phyloP scores from a whole-genome alignment of 1,140 invertebrate species.

The Brachionus calyciflorus region DNA sequence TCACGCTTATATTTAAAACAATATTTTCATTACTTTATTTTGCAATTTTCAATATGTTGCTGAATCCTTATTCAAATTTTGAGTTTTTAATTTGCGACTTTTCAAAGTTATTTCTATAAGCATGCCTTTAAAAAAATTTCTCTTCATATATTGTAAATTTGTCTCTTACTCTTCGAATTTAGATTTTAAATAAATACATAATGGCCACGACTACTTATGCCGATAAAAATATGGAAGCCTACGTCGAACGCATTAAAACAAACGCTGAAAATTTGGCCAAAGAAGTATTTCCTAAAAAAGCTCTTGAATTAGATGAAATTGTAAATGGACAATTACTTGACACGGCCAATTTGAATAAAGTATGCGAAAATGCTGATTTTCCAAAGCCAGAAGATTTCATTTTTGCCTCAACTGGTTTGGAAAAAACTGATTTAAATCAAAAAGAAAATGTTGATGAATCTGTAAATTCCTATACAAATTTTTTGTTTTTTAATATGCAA shows the following conservation, averaged over 20 bases:
- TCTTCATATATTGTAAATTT: no score
- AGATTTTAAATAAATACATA: not conserved
- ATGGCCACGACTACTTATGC: slow-evolving; percentile 10
- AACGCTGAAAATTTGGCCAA: slow-evolving; percentile 76
- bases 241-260: slow-evolving; percentile 21
- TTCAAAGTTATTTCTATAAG: not conserved
- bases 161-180: no score
- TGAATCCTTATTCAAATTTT: no score
- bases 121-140: not conserved
- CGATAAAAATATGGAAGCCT: slow-evolving; percentile 45
- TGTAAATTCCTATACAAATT: not conserved
- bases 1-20: no score
- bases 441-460: slow-evolving; percentile 39
- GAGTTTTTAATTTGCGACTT: not conserved
- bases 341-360: slow-evolving; percentile 3
- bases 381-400: slow-evolving; percentile 29
- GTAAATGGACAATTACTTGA: slow-evolving; percentile 63
- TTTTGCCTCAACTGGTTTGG: not conserved
- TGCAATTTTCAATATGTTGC: slow-evolving; percentile 34
- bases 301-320: slow-evolving; percentile 78
- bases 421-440: not conserved
- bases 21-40: no score
- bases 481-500: not conserved
- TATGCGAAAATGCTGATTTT: not conserved
- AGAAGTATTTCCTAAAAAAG: slow-evolving; percentile 83